Base-by-base conservation (phyloP, 2,113 vertebrate genomes). In the Brachyistius frenatus region DNA sequence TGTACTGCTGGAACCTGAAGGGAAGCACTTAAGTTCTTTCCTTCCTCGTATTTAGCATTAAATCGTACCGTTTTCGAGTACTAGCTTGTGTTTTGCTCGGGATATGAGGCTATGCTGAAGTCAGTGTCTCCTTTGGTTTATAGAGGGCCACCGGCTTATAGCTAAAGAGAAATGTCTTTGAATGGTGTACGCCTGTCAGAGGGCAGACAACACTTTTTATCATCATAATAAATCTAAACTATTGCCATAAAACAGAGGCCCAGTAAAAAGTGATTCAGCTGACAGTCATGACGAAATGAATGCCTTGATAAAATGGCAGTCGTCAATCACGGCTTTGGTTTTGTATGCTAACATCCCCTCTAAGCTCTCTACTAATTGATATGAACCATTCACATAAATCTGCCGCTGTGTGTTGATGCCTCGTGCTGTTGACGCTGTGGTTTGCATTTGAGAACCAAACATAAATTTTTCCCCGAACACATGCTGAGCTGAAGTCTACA, bases 221-320 rank as follows among this genome's bases (percentile, higher is more conserved):
- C 75, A 86, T 89, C 78, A 78, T 36, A 85, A 89, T 94, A 93
- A 93, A 94, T 93, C 86, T 47, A 64, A 76, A 63, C 62, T 56
- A 54, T 75, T 83, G 68, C 79, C 78, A 61, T 85, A 90, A 90
- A 91, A 58, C 69, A 78, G n/a, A 50, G 66, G 65, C 76, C 78
- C 80, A 66, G 84, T 90, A 87, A 90, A 90, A 85, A 79, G 65
- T 41, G 49, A 85, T 81, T 86, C n/a, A 68, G 89, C 89, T 79
- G 88, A 90, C 86, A 85, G 88, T 90, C 89, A 88, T 66, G 86
- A 82, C 32, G 75, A 91, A 89, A 87, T 91, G 86, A 93, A 92
- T 80, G 86, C 73, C 72, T 73, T 75, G 83, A 81, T 91, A 58
- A 91, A 90, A 89, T 83, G 80, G 85, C 91, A 79, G 72, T 87